These are phyloP conservation scores for Crocodylus rhombifer DNA, from an alignment of 2,797 vertebrate genomes.

Conservation along the genomic window DNA sequence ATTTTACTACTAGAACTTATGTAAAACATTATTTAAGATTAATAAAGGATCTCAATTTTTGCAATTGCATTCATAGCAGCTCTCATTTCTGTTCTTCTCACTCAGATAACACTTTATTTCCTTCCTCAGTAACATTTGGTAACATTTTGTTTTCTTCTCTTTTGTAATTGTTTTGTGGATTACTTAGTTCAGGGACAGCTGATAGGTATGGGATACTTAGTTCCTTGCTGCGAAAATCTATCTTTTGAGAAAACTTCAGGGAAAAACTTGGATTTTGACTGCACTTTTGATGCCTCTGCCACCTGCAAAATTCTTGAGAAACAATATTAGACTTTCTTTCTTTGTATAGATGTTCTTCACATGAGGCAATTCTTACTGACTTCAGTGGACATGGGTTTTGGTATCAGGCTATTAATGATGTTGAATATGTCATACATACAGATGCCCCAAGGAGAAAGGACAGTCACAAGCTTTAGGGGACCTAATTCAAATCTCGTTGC, in stretches of 20 bases:
- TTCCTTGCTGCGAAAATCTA: no score
- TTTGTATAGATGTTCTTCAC: no score
- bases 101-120: background rate
- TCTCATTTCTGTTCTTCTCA: background rate
- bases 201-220: no score
- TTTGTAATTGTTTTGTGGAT: no score
- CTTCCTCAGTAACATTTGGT: background rate
- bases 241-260: no score
- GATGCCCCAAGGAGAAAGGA: background rate
- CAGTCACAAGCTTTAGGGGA: background rate
- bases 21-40: background rate
- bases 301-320: no score
- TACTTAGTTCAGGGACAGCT: no score
- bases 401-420: accelerated
- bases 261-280: no score
- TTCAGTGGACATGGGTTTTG: background rate
- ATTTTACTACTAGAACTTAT: background rate
- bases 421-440: background rate
- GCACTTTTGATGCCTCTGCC: no score
- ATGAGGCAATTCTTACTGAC: no score
- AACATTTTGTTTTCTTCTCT: no score
- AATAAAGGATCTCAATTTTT: background rate
- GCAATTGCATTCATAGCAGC: background rate
- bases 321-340: no score
- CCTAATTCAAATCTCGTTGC: background rate